Evolutionary conservation across 2,888 invertebrate species (phyloP).

Genomic region (Caenorhabditis uteleia): DNA sequence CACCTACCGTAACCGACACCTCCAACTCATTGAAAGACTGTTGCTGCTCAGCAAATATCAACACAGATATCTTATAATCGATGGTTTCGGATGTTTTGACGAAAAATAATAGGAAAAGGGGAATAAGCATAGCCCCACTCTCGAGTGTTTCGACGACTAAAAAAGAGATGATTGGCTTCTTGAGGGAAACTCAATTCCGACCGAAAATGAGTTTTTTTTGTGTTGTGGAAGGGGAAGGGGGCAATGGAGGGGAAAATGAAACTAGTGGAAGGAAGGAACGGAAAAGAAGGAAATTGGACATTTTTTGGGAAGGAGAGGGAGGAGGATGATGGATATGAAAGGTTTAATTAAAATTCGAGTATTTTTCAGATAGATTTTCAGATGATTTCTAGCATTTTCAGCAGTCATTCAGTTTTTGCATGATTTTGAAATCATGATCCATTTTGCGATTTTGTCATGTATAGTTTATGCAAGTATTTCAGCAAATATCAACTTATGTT

Average conservation of each 20-base stretch:
- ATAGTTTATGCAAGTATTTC: too few species aligned
- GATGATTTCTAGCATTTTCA: too few species aligned
- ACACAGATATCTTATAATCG: slow-evolving; percentile 43
- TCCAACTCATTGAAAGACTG: slow-evolving; percentile 32
- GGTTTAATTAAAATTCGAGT: too few species aligned
- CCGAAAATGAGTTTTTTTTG: slow-evolving; percentile 10
- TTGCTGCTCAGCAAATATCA: slow-evolving; percentile 42
- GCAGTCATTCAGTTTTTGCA: too few species aligned
- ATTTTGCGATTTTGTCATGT: too few species aligned
- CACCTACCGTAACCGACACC: slow-evolving; percentile 39
- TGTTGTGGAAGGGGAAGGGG: slow-evolving; percentile 3
- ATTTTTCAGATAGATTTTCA: too few species aligned
- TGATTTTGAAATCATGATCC: too few species aligned
- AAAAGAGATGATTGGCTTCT: slow-evolving; percentile 2
- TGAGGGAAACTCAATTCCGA: slow-evolving; percentile 8
- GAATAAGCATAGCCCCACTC: not conserved
- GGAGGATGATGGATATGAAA: too few species aligned
- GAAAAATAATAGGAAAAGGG: too few species aligned
- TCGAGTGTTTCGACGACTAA: not conserved
- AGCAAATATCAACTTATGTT: too few species aligned
- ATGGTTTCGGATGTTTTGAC: slow-evolving; percentile 4
- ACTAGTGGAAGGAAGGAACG: not conserved
- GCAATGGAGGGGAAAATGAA: too few species aligned
- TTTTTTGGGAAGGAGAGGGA: too few species aligned
- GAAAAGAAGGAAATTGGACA: not conserved